phyloP scores from a whole-genome alignment of 1,140 invertebrate genomes.

The Thaumatotibia leucotreta region DNA sequence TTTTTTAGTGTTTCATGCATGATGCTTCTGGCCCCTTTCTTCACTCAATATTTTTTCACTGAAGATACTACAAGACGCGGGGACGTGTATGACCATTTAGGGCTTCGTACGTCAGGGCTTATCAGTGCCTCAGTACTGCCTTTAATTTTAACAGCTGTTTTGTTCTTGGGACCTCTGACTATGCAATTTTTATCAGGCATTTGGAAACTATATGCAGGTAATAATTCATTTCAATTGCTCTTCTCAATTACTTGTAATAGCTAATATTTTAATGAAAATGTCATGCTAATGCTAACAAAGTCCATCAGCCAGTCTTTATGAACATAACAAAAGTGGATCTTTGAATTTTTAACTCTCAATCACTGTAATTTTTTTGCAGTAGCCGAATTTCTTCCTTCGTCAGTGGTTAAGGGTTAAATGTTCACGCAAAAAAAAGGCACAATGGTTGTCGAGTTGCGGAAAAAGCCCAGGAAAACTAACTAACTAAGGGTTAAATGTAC shows the following conservation, averaged over 20 bases:
- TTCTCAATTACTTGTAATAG: not conserved
- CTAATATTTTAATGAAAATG: too few relatives aligned
- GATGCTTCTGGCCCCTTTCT: slow-evolving; percentile 86
- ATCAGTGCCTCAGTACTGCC: slow-evolving; percentile 86
- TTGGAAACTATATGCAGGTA: slow-evolving; percentile 84
- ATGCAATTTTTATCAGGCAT: slow-evolving; percentile 84
- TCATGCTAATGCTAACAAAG: too few relatives aligned
- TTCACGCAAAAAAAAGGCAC: too few relatives aligned
- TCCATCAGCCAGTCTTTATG: too few relatives aligned
- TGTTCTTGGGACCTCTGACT: slow-evolving; percentile 90
- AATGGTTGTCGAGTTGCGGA: too few relatives aligned
- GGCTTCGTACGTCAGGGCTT: slow-evolving; percentile 85
- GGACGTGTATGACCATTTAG: slow-evolving; percentile 84
- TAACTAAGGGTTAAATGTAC: too few relatives aligned
- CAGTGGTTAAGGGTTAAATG: too few relatives aligned
- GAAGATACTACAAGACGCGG: slow-evolving; percentile 79
- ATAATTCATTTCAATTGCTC: not conserved
- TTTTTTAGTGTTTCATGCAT: slow-evolving; percentile 91
- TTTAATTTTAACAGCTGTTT: slow-evolving; percentile 87
- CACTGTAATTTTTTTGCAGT: too few relatives aligned
- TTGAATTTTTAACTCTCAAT: too few relatives aligned
- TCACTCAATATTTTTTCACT: slow-evolving; percentile 83
- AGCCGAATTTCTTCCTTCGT: too few relatives aligned
- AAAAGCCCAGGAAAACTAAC: too few relatives aligned
- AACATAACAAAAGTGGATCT: too few relatives aligned